Evolutionary conservation across 2,888 invertebrate genomes (phyloP).

Genomic region (Coecobrya sp.): DNA sequence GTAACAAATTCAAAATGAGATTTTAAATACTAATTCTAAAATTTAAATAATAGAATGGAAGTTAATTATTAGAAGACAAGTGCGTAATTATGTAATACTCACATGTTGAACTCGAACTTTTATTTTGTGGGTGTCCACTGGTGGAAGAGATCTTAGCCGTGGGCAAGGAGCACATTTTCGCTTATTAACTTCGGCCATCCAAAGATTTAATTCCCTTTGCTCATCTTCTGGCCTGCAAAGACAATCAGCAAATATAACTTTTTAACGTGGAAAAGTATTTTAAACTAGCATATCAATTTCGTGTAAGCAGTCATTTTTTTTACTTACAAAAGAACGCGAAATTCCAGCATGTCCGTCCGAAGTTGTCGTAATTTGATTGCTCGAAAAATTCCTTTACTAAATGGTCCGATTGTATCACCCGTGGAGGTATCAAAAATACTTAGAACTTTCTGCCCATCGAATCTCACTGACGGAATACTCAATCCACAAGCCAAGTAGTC

Average conservation of each 20-base stretch:
- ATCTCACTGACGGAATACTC: constrained; percentile 82
- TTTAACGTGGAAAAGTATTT: neutral
- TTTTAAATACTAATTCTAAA: too few species aligned
- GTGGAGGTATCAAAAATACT: constrained; percentile 82
- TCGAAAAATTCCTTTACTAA: constrained; percentile 90
- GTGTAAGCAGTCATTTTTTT: neutral
- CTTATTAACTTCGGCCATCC: constrained; percentile 87
- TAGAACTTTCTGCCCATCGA: constrained; percentile 85
- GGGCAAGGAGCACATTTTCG: constrained; percentile 87
- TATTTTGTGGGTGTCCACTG: constrained; percentile 90
- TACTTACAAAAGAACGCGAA: constrained; percentile 90
- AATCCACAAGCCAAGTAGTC: constrained; percentile 74
- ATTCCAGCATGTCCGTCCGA: constrained; percentile 86
- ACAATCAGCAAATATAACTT: neutral
- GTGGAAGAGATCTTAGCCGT: constrained; percentile 89
- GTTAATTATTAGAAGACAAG: too few species aligned
- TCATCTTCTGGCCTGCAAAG: constrained; percentile 72
- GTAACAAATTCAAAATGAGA: neutral
- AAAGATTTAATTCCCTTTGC: constrained; percentile 70
- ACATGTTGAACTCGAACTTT: constrained; percentile 90
- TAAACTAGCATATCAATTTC: neutral
- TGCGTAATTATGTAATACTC: too few species aligned
- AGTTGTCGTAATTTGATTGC: constrained; percentile 91
- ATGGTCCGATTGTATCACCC: constrained; percentile 84
- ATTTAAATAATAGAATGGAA: too few species aligned